Conservation (phyloP, 2,797 vertebrate species). For the Fringilla coelebs region DNA sequence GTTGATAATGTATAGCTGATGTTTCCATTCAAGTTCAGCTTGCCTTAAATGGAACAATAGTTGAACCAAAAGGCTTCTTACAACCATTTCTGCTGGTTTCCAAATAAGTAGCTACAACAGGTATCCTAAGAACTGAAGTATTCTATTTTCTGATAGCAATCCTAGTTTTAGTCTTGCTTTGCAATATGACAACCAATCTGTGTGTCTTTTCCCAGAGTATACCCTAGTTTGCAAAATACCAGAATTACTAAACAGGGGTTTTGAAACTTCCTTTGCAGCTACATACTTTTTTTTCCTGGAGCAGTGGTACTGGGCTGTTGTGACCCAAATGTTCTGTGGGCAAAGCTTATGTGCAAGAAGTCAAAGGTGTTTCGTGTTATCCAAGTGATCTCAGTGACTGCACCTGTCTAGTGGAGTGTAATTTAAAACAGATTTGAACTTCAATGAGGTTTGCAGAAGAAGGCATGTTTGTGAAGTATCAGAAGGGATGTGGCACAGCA, state of each 20-base stretch:
- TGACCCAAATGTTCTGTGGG: neutral
- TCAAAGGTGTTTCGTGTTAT: neutral
- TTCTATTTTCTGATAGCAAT: neutral
- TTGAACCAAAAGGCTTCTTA: neutral
- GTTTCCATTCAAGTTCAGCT: neutral
- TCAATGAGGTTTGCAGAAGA: neutral
- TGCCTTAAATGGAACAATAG: neutral
- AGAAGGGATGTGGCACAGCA: conserved; percentile 1
- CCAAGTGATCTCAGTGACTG: neutral
- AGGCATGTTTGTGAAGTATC: neutral
- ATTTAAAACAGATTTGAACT: conserved; percentile 30
- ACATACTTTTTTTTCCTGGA: neutral
- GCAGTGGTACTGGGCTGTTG: neutral
- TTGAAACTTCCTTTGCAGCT: conserved; percentile 50
- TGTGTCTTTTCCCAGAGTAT: neutral
- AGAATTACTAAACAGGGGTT: conserved; percentile 28
- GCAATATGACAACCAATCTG: neutral
- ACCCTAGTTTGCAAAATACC: conserved; percentile 18
- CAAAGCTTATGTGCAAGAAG: neutral
- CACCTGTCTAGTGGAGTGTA: neutral
- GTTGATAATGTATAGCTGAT: neutral
- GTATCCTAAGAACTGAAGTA: neutral
- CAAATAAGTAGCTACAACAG: neutral
- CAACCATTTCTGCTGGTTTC: neutral
- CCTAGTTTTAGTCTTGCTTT: neutral